These are phyloP conservation scores for Oreochromis mossambicus DNA, from an alignment of 2,797 vertebrate genomes.

Conservation along the genomic window DNA sequence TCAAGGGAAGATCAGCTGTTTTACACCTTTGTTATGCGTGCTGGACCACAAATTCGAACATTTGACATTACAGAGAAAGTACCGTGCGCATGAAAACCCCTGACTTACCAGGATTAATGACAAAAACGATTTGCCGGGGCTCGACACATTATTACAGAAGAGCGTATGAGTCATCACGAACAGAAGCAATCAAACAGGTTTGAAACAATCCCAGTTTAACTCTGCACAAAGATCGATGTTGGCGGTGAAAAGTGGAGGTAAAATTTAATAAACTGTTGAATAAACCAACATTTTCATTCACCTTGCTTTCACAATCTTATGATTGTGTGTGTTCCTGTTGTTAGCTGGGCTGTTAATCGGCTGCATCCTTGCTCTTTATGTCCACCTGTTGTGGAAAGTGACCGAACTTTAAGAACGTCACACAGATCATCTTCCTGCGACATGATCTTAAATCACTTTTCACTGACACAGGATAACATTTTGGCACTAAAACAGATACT, in stretches of 20 bases:
- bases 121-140: neutral
- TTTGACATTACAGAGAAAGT: neutral
- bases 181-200: neutral
- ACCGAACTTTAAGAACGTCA: neutral
- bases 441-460: neutral
- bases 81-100: neutral
- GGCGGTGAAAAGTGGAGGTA: neutral
- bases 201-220: neutral
- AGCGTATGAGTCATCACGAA: neutral
- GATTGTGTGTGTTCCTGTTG: neutral
- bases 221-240: neutral
- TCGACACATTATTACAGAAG: neutral
- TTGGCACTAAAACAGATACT: neutral
- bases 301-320: neutral
- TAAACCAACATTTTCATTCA: neutral
- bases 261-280: neutral
- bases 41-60: neutral
- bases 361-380: neutral
- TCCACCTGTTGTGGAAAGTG: neutral
- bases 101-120: neutral
- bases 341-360: neutral
- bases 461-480: neutral
- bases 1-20: neutral
- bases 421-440: neutral
- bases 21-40: neutral